Evolutionary conservation across 2,113 vertebrate species (phyloP), one percentile per base, ranked within the genome.

Genomic region (Canis aureus): DNA sequence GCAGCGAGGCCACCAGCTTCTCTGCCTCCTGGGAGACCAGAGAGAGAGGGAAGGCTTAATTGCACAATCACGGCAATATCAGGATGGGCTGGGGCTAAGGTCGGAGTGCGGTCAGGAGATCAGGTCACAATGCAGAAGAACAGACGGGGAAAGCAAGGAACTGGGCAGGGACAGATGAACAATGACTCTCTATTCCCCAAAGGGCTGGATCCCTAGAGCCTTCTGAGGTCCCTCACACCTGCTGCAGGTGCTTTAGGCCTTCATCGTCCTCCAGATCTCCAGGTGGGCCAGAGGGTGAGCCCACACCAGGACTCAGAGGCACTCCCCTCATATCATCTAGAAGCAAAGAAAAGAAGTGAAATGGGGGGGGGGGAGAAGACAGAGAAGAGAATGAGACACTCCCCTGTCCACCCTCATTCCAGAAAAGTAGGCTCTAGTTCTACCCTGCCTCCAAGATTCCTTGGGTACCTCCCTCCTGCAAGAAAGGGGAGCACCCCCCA

Each of bases 191-290:
- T 81, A 43, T 55, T 5, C 16, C 35, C 27, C 3, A 0, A 2
- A 78, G 23, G 6, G 32, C 8, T 82, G 51, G 27, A 22, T 10
- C 57, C 62, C 69, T 35, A 10, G 5, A 11, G 25, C 66, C n/a
- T 32, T 27, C 29, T 69, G 19, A 51, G 19, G 11, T 11, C 11
- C 9, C 23, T 11, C 96, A 38, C 97, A 99, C 99, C 99, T 99
- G 99, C 97, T 99, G 99, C 96, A 99, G 98, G 98, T 99, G 99
- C 98, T 99, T 99, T 99, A 99, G 99, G 98, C 99, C 99, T 97
- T 99, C 99, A 15, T 99, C 99, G 15, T 99, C 99, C 98, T 99
- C 99, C 0, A 98, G 97, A 97, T 99, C 99, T 96, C 99, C 99
- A 81, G 99, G 98, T 66, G 99, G 98, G 96, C 98, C 98, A 80